Conservation (phyloP, 1,140 invertebrate genomes). For the Ephestia elutella region DNA sequence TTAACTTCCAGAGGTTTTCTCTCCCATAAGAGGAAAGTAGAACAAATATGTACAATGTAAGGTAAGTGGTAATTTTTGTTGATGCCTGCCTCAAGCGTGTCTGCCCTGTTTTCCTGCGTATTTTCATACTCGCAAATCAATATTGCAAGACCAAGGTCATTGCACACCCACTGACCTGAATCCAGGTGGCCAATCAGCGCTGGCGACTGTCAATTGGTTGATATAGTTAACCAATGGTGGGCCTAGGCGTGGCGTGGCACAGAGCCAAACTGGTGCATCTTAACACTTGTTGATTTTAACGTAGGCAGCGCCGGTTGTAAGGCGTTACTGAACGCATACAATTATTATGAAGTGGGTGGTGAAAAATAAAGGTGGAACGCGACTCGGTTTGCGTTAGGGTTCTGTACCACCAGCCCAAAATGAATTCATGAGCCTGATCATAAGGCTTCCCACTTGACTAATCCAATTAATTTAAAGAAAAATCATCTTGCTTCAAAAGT, state of each 20-base stretch:
- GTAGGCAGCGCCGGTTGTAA: constrained; percentile 7
- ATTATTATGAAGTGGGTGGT: too few species aligned
- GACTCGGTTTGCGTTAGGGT: too few species aligned
- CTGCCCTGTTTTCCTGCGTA: neutral
- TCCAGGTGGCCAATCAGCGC: constrained; percentile 63
- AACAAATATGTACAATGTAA: neutral
- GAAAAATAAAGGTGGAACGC: too few species aligned
- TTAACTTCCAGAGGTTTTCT: too few species aligned
- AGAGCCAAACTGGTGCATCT: constrained; percentile 55
- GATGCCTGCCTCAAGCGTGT: too few species aligned
- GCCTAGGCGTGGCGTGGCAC: constrained; percentile 72
- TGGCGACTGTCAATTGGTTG: constrained; percentile 71
- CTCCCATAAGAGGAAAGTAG: too few species aligned
- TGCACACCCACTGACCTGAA: constrained; percentile 45
- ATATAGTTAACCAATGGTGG: constrained; percentile 71
- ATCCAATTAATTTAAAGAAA: too few species aligned
- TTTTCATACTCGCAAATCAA: constrained; percentile 1
- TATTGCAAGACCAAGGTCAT: constrained; percentile 1
- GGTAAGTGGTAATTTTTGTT: too few species aligned
- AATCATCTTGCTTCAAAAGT: too few species aligned
- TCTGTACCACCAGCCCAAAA: too few species aligned
- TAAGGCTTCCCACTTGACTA: too few species aligned
- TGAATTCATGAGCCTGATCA: too few species aligned
- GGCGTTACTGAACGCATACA: constrained; percentile 5
- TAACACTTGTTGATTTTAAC: constrained; percentile 60